A percentile compares a stretch with the other conserved stretches of the same genome.
These are phyloP conservation scores for Dolichotis patagonum DNA, from an alignment of 2,113 vertebrate genomes.

Conservation along the genomic window DNA sequence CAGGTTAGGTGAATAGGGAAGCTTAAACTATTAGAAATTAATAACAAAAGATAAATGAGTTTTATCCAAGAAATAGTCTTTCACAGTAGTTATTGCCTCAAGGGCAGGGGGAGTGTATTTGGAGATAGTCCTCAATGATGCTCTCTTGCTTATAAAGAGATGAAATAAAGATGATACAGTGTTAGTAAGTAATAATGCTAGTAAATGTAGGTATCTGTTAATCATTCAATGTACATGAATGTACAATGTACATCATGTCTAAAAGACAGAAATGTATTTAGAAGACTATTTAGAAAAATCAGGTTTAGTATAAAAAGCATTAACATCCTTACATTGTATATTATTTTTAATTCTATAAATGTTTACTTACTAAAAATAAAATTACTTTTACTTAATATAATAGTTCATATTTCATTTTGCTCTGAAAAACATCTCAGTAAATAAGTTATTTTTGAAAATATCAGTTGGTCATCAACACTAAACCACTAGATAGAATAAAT, in stretches of 20 bases:
- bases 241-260: too few relatives aligned
- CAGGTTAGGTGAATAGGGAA: not conserved
- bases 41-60: not conserved
- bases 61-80: constrained; percentile 2
- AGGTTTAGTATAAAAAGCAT: not conserved
- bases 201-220: not conserved
- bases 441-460: not conserved
- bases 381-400: not conserved
- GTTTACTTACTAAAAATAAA: constrained; percentile 6
- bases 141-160: not conserved
- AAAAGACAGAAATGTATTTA: not conserved
- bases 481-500: not conserved
- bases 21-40: not conserved
- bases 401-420: not conserved
- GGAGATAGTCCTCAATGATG: not conserved
- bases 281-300: not conserved
- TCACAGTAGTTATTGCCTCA: not conserved
- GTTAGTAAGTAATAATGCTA: not conserved
- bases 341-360: not conserved
- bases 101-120: not conserved
- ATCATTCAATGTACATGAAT: not conserved
- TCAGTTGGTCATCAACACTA: not conserved
- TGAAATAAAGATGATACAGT: not conserved
- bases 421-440: constrained; percentile 28
- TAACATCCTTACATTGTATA: not conserved